phyloP scores from a whole-genome alignment of 2,797 vertebrate genomes.

The Dromococcyx pavoninus region DNA sequence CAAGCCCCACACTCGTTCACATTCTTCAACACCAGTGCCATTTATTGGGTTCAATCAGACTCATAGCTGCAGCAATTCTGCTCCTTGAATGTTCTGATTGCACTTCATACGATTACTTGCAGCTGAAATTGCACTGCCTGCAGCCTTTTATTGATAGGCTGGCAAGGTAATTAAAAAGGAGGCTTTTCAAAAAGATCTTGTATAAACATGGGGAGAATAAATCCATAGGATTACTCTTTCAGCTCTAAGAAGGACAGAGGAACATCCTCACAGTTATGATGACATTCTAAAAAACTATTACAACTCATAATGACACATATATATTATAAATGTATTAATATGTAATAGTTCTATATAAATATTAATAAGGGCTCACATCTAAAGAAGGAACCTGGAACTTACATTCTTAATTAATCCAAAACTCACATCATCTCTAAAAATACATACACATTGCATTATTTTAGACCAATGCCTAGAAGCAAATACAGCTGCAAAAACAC shows the following conservation, averaged over 20 bases:
- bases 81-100: background rate
- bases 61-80: background rate
- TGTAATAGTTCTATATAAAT: conserved; percentile 61
- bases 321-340: conserved; percentile 59
- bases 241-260: background rate
- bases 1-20: rapidly evolving
- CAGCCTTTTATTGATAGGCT: conserved; percentile 34
- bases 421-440: conserved; percentile 36
- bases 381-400: conserved; percentile 27
- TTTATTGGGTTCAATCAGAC: background rate
- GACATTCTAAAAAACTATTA: conserved; percentile 32
- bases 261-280: background rate
- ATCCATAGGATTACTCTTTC: conserved; percentile 42
- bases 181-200: conserved; percentile 15
- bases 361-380: conserved; percentile 57
- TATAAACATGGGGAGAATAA: conserved; percentile 40
- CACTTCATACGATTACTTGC: background rate
- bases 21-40: background rate
- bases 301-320: background rate
- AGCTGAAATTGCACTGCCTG: conserved; percentile 14
- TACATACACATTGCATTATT: background rate
- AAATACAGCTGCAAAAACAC: background rate
- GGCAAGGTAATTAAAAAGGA: conserved; percentile 55
- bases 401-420: conserved; percentile 59
- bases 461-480: background rate